These are phyloP conservation scores for Xestia xanthographa DNA, from an alignment of 2,888 invertebrate species.

Conservation along the genomic window DNA sequence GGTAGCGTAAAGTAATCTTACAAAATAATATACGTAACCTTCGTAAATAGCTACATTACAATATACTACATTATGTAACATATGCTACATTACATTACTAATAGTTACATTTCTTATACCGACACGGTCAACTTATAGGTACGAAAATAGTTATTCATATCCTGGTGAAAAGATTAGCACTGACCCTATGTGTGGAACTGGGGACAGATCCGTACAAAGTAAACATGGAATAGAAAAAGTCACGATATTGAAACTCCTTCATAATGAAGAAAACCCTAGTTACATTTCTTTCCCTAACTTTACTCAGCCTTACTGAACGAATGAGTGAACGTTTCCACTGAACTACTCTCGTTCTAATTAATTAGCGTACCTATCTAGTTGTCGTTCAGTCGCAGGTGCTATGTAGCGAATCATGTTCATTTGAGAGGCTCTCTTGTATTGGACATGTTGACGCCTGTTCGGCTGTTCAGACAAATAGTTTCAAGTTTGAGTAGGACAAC, in stretches of 20 bases:
- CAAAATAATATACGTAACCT: not conserved
- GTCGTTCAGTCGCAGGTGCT: constrained; percentile 49
- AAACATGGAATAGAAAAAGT: constrained; percentile 13
- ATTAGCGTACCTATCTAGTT: constrained; percentile 26
- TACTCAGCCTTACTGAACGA: constrained; percentile 18
- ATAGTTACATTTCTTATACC: not conserved
- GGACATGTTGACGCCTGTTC: constrained; percentile 27
- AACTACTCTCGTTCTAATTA: constrained; percentile 29
- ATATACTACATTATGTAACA: too few relatives aligned
- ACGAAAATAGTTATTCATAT: not conserved
- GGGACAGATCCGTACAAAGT: constrained; percentile 1
- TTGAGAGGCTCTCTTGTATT: constrained; percentile 33
- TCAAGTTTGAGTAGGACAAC: not conserved
- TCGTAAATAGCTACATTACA: not conserved
- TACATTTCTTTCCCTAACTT: not conserved
- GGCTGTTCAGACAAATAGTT: constrained; percentile 26
- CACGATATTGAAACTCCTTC: constrained; percentile 7
- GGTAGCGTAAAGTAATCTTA: not conserved
- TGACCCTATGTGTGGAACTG: constrained; percentile 12
- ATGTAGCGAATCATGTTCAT: constrained; percentile 36
- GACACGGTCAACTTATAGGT: not conserved
- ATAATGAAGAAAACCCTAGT: not conserved
- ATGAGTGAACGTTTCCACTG: constrained; percentile 17
- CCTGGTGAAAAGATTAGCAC: constrained; percentile 7
- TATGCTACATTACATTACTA: too few relatives aligned